A percentile compares a stretch with the other conserved stretches of the same genome.
Conservation (phyloP, 1,140 invertebrate genomes). For the Centruroides sculpturatus region DNA sequence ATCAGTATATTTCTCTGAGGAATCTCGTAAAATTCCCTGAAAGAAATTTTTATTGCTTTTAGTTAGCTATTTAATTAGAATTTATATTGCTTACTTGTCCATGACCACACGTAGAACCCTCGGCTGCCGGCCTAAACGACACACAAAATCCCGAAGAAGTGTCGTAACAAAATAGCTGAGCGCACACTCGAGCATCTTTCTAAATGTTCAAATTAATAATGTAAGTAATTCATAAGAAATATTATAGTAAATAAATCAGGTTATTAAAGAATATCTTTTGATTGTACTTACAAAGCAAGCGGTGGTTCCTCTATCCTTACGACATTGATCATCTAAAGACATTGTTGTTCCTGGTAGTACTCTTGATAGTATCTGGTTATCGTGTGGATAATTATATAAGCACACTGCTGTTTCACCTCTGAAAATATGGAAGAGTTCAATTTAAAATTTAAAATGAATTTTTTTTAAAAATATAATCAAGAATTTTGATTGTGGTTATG, state of each 20-base stretch:
- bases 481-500: no score
- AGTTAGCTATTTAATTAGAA: no score
- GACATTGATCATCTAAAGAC: constrained; percentile 79
- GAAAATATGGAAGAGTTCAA: constrained; percentile 7
- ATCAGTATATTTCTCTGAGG: no score
- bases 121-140: constrained; percentile 82
- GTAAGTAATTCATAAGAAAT: no score
- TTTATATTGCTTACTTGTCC: constrained; percentile 51
- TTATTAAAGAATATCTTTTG: no score
- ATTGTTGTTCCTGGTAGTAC: constrained; percentile 78
- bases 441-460: no score
- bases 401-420: constrained; percentile 92
- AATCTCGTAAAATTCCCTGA: no score
- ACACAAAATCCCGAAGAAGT: constrained; percentile 87
- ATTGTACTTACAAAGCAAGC: constrained; percentile 56
- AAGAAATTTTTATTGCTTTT: not conserved
- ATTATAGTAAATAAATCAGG: no score
- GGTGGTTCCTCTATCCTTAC: constrained; percentile 80
- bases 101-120: constrained; percentile 83
- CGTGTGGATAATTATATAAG: constrained; percentile 82
- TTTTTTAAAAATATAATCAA: no score
- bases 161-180: constrained; percentile 89
- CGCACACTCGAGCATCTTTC: constrained; percentile 89
- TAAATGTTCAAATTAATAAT: constrained; percentile 18
- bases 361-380: constrained; percentile 73